Evolutionary conservation across 2,888 invertebrate genomes (phyloP), one percentile per base, ranked within the genome.

Genomic region (Lepas anatifera): DNA sequence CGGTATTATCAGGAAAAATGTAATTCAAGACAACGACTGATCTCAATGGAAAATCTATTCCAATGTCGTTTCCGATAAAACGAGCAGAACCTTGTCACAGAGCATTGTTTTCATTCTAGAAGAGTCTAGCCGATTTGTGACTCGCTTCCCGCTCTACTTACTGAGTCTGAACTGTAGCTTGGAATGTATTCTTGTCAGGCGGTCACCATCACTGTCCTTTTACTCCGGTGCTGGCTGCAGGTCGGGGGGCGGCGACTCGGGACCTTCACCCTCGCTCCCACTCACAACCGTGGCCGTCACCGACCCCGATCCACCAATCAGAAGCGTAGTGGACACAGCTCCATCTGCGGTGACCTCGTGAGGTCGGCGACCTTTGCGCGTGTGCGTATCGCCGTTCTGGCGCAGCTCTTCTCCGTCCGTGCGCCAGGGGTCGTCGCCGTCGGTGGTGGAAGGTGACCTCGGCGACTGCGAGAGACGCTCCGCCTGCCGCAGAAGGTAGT

Each of bases 371-470:
- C 52, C 29, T 29, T 52, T 52, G 1, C 29, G 10, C 29, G 48
- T 10, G n/a, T n/a, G n/a, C 48, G 25, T 25, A 25, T 48, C 48
- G 48, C 48, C 48, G 48, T 48, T 25, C n/a, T 25, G n/a, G 25
- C n/a, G 48, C 13, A 73, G 72, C n/a, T 73, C 72, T 7, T 78
- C 78, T 16, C 79, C 73, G 72, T 78, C 79, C 18, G 79, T 78
- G 80, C 80, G 80, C 71, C 78, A 79, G 35, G 78, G 76, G 32
- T 71, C 70, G 48, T 72, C 70, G 25, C 67, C 48, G 7, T 50
- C 39, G 22, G 58, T 29, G 22, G 58, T 29, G 41, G 41, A 16
- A 10, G 41, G 41, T 16, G 41, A 41, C 10, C 67, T 41, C 16
- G 68, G 64, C 18, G 68, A 50, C 32, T 68, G 48, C 2, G 68